These are phyloP conservation scores for zebrafish (Danio rerio) DNA, from an alignment of 2,113 vertebrate species.

Conservation along the genomic window DNA sequence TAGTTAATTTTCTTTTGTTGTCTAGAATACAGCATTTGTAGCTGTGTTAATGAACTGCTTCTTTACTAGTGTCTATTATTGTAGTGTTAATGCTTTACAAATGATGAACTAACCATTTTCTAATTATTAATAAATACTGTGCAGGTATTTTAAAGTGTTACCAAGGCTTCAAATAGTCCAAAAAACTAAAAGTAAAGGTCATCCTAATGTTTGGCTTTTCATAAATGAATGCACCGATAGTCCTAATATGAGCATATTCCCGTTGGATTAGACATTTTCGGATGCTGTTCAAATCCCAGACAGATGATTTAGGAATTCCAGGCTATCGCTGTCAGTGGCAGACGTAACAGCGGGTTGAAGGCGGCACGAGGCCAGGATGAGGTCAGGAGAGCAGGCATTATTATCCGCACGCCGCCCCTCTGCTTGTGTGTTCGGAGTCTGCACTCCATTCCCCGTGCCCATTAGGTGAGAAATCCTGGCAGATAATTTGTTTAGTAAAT, in stretches of 20 bases:
- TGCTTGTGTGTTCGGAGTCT: constrained; percentile 45
- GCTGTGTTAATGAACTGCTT: too few species aligned
- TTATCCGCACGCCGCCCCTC: constrained; percentile 32
- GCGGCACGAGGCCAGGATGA: constrained; percentile 12
- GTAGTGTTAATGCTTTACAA: too few species aligned
- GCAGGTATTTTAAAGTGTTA: too few species aligned
- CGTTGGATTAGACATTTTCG: constrained; percentile 65
- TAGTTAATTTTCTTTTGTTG: too few species aligned
- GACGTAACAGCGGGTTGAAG: neutral
- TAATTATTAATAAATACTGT: too few species aligned
- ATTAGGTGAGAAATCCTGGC: constrained; percentile 69
- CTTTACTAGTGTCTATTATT: too few species aligned
- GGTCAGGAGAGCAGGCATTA: constrained; percentile 38
- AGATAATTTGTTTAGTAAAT: constrained; percentile 79
- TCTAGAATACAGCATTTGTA: too few species aligned
- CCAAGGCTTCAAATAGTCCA: neutral
- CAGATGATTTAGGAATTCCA: constrained; percentile 63
- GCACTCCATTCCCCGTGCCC: constrained; percentile 58
- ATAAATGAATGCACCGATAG: neutral
- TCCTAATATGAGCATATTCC: constrained; percentile 65
- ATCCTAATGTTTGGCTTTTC: neutral
- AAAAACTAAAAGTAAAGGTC: neutral
- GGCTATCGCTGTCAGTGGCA: constrained; percentile 37
- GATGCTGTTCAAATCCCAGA: constrained; percentile 55
- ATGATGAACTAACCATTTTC: too few species aligned